phyloP scores from a whole-genome alignment of 1,140 invertebrate species.

The Pogonomyrmex barbatus region DNA sequence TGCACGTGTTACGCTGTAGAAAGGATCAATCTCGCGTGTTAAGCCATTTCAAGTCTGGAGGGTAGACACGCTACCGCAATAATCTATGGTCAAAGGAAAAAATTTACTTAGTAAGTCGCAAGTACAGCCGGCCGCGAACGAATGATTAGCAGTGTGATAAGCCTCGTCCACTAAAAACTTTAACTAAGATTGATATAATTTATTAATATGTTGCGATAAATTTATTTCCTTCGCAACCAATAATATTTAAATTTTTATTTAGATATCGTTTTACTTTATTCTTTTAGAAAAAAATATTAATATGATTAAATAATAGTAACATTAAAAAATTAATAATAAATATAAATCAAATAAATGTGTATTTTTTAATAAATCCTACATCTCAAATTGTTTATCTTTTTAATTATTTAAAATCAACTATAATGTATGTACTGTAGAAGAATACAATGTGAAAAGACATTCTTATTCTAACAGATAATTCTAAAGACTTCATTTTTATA shows the following conservation, averaged over 20 bases:
- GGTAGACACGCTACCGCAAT: slow-evolving; percentile 40
- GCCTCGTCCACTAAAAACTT: slow-evolving; percentile 32
- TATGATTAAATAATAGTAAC: not conserved
- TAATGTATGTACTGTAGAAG: not conserved
- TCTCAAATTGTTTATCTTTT: not conserved
- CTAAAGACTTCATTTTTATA: slow-evolving; percentile 27
- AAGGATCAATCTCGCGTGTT: slow-evolving; percentile 59
- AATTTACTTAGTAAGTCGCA: slow-evolving; percentile 18
- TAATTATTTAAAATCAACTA: not conserved
- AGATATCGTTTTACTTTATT: not conserved
- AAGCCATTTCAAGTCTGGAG: slow-evolving; percentile 51
- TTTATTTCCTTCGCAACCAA: not conserved
- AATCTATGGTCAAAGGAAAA: slow-evolving; percentile 43
- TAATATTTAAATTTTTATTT: not conserved
- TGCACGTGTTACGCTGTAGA: not conserved
- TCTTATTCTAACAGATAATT: too few relatives aligned
- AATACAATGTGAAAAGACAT: not conserved
- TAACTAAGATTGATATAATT: slow-evolving; percentile 34
- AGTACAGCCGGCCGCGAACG: slow-evolving; percentile 16
- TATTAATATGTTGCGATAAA: not conserved
- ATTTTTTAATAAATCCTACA: not conserved
- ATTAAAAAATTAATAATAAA: slow-evolving; percentile 7
- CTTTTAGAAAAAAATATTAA: not conserved
- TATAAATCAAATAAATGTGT: not conserved
- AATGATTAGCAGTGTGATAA: slow-evolving; percentile 54